Conservation (phyloP, 1,140 invertebrate species). For the Nixonia krombeini region DNA sequence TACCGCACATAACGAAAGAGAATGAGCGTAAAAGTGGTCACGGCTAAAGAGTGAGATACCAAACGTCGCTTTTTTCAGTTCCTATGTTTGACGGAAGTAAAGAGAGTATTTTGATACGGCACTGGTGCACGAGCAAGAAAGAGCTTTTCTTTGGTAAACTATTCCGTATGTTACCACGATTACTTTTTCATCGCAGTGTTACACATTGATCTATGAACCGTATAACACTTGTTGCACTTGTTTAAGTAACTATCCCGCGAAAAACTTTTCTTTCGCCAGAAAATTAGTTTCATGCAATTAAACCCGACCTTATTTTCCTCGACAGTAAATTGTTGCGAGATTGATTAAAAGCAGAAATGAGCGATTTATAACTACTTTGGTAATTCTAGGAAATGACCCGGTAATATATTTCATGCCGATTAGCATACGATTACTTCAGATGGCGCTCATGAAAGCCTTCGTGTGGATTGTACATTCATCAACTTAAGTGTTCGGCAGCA, state of each 20-base stretch:
- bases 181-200: slow-evolving; percentile 6
- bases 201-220: slow-evolving; percentile 10
- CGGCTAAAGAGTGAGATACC: background rate
- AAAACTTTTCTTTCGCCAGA: no score
- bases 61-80: background rate
- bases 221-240: no score
- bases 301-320: no score
- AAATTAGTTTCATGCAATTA: no score
- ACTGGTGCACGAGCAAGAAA: background rate
- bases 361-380: no score
- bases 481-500: background rate
- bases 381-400: background rate
- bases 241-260: no score
- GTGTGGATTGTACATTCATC: slow-evolving; percentile 13
- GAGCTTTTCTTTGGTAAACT: slow-evolving; percentile 4
- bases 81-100: background rate
- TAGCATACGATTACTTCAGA: background rate
- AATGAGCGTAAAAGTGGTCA: no score
- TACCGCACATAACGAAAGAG: no score
- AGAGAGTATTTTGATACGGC: slow-evolving; percentile 11
- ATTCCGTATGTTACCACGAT: slow-evolving; percentile 9
- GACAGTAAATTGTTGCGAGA: slow-evolving; percentile 4
- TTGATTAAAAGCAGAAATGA: no score
- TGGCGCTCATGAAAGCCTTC: background rate
- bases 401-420: background rate